phyloP scores from a whole-genome alignment of 2,888 invertebrate genomes.

The Bombylius major region DNA sequence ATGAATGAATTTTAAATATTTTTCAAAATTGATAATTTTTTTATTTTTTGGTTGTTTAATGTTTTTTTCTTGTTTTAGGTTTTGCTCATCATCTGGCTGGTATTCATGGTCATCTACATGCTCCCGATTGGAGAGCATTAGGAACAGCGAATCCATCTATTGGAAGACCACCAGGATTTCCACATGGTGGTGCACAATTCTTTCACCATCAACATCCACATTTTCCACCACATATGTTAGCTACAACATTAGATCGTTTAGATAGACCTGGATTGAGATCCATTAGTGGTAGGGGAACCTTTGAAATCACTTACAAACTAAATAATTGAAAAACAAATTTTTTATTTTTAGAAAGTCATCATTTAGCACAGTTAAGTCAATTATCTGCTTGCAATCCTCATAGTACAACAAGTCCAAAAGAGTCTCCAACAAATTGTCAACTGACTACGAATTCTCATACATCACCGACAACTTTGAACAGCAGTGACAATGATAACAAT shows the following conservation, averaged over 20 bases:
- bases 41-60: too few relatives aligned
- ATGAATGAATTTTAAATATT: too few relatives aligned
- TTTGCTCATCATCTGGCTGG: conserved; percentile 64
- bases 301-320: not conserved
- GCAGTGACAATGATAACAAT: conserved; percentile 31
- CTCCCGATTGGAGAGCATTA: conserved; percentile 48
- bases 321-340: not conserved
- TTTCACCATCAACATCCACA: conserved; percentile 42
- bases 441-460: conserved; percentile 19
- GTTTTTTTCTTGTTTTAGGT: conserved; percentile 38
- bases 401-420: conserved; percentile 58
- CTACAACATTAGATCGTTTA: conserved; percentile 39
- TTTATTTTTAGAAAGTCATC: conserved; percentile 21
- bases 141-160: conserved; percentile 24
- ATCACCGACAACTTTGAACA: conserved; percentile 34
- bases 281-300: conserved; percentile 23
- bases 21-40: too few relatives aligned
- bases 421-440: conserved; percentile 38
- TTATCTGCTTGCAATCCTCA: conserved; percentile 45
- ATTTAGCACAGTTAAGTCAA: conserved; percentile 25
- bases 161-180: conserved; percentile 27
- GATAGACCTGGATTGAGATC: conserved; percentile 24
- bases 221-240: conserved; percentile 44
- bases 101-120: conserved; percentile 51
- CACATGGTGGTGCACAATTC: conserved; percentile 32